A percentile compares a stretch with the other conserved stretches of the same genome.
Conservation (phyloP, 1,140 invertebrate genomes). For the Euglossa dilemma region DNA sequence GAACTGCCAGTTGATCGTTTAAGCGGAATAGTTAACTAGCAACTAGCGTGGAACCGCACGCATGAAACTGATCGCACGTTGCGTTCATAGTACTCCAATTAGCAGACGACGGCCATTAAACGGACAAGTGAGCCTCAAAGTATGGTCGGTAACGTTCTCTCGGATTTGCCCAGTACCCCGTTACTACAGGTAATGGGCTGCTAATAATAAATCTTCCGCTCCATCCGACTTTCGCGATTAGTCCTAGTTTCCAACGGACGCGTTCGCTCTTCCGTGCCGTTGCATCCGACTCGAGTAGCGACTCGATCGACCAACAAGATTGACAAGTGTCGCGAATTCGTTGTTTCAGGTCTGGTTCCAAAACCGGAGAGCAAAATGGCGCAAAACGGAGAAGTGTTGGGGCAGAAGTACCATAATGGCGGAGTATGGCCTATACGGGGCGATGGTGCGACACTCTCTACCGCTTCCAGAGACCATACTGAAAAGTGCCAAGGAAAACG, state of each 20-base stretch:
- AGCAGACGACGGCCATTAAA: constrained; percentile 50
- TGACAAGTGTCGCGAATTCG: neutral
- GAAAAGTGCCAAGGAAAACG: constrained; percentile 97
- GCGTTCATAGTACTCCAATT: constrained; percentile 45
- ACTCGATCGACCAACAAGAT: no score
- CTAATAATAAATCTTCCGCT: constrained; percentile 8
- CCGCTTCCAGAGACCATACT: constrained; percentile 98
- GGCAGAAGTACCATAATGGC: constrained; percentile 99
- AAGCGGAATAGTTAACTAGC: constrained; percentile 58
- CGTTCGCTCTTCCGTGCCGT: neutral
- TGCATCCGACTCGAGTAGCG: no score
- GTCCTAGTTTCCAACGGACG: neutral
- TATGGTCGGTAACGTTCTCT: neutral
- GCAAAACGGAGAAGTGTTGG: constrained; percentile 99
- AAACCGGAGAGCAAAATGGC: constrained; percentile 98
- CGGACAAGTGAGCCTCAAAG: constrained; percentile 3
- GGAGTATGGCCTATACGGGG: constrained; percentile 99
- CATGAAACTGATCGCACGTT: constrained; percentile 49
- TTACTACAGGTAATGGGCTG: neutral
- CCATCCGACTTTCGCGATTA: neutral
- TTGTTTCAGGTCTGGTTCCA: constrained; percentile 97
- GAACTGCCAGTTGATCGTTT: constrained; percentile 42
- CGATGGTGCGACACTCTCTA: constrained; percentile 98
- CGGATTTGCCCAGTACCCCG: neutral
- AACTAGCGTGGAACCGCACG: constrained; percentile 25